Base-by-base conservation (phyloP, 2,113 vertebrate species). In the Cyanocitta stelleri region DNA sequence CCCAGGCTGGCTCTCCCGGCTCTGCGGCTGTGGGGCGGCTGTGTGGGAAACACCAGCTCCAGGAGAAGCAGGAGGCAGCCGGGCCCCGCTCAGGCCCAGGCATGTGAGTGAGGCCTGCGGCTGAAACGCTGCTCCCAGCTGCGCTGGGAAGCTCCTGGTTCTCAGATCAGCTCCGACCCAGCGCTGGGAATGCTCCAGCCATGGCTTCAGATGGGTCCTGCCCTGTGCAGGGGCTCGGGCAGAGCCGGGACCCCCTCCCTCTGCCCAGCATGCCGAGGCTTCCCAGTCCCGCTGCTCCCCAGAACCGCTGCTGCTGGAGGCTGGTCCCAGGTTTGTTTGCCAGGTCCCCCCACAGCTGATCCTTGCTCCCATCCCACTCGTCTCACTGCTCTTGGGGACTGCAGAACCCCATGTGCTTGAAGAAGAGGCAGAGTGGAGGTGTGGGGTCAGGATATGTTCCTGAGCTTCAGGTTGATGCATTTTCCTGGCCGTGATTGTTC, bases 251-350 rank as follows among this genome's bases (percentile, higher is more conserved):
- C 0, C 2, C 29, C 33, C n/a, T 37, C 77, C n/a, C 35, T 32
- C 2, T 44, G 39, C 61, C 69, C 61, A 0, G 0, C 1, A 19
- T 2, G 3, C 52, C 1, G 0, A 8, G 80, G 15, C 9, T 35
- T 5, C 71, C 56, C 43, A 1, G 6, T 22, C 7, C 41, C 1
- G 0, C 54, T 17, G 73, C 64, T 64, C 59, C 79, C 85, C 87
- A 7, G 3, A 46, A 5, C 44, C 1, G 3, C 55, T 0, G 30
- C 48, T 27, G 74, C 68, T 39, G 48, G 27, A 23, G 29, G 37
- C 43, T 30, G 3, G 6, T 14, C 37, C 61, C 32, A 29, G 37
- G 37, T 0, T 35, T 5, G 2, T 17, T 41, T 4, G 18, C 48
- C 30, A 52, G 30, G 2, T 27, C 37, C 46, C 17, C 58, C 21